Evolutionary conservation across 2,113 vertebrate genomes (phyloP), one percentile per base, ranked within the genome.

Genomic region (Pedetes capensis): DNA sequence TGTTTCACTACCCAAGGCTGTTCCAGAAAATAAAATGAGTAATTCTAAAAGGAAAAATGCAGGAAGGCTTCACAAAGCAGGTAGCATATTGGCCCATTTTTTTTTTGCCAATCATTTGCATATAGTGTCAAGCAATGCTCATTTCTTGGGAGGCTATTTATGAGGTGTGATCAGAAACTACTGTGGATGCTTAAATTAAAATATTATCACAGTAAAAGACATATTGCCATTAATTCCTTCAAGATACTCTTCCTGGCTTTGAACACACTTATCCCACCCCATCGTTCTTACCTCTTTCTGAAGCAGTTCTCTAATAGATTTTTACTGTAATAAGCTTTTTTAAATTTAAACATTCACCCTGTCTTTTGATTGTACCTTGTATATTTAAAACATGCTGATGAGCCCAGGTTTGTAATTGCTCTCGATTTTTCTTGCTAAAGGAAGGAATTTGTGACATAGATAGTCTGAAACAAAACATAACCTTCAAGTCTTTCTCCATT

Each of bases 391-490:
- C 12, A 9, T 42, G 49, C 51, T 55, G 37, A 42, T 63, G 23
- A 92, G 29, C 42, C n/a, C 29, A 37, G 23, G 12, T 75, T 79
- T 95, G 16, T 74, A 87, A 89, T 22, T 83, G 75, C 29, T 23
- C 37, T 82, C 72, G 37, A 25, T 68, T 84, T 95, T 87, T 90
- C 47, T 92, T 92, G 42, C 39, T 66, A 74, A n/a, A 34, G 34
- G 49, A 95, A 95, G 61, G 32, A 83, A 63, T 89, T n/a, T 87
- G 53, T 83, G n/a, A 55, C 11, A 55, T 55, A 37, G 18, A 85
- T 78, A 57, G 92, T 53, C n/a, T 23, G 29, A 91, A 95, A 81
- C 34, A 61, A 94, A 55, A 63, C 61, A 66, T 57, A 53, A 87
- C n/a, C 42, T 59, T 37, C 63, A 49, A 69, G 49, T 74, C 37